Evolutionary conservation across 2,888 invertebrate genomes (phyloP).

Genomic region (Drosophila robusta): DNA sequence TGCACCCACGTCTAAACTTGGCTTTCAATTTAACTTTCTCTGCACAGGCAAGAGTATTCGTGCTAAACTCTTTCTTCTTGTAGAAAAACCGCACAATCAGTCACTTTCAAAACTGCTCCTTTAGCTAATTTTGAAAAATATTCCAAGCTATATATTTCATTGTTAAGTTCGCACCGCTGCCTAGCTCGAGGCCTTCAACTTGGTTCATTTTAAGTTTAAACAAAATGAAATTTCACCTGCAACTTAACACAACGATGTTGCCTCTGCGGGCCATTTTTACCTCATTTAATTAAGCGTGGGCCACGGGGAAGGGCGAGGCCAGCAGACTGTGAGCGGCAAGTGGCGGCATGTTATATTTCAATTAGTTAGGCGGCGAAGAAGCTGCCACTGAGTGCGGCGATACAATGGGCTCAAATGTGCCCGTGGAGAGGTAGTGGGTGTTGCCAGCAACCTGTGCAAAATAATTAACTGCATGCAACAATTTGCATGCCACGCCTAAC

Average conservation of each 20-base stretch:
- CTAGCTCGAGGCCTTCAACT: constrained; percentile 4
- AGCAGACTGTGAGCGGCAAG: background rate
- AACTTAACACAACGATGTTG: constrained; percentile 36
- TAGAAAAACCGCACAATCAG: background rate
- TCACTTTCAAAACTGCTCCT: constrained; percentile 11
- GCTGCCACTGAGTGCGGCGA: constrained; percentile 25
- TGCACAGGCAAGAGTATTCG: background rate
- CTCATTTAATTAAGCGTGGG: constrained; percentile 64
- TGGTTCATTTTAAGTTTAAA: constrained; percentile 24
- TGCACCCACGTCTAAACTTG: background rate
- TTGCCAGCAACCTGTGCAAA: constrained; percentile 71
- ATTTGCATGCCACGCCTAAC: constrained; percentile 74
- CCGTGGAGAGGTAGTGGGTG: constrained; percentile 13
- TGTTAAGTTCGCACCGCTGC: constrained; percentile 6
- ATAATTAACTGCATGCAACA: constrained; percentile 81
- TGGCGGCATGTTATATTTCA: constrained; percentile 71
- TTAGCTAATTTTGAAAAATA: constrained; percentile 4
- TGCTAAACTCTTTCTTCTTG: background rate
- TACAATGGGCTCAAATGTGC: constrained; percentile 17
- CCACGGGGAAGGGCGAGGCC: background rate
- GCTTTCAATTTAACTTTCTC: background rate
- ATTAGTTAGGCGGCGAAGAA: constrained; percentile 62
- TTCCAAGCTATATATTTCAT: constrained; percentile 5
- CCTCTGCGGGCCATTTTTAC: constrained; percentile 50
- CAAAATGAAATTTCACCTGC: constrained; percentile 36